Conservation (phyloP, 2,888 invertebrate species). For the Galerucella calmariensis region DNA sequence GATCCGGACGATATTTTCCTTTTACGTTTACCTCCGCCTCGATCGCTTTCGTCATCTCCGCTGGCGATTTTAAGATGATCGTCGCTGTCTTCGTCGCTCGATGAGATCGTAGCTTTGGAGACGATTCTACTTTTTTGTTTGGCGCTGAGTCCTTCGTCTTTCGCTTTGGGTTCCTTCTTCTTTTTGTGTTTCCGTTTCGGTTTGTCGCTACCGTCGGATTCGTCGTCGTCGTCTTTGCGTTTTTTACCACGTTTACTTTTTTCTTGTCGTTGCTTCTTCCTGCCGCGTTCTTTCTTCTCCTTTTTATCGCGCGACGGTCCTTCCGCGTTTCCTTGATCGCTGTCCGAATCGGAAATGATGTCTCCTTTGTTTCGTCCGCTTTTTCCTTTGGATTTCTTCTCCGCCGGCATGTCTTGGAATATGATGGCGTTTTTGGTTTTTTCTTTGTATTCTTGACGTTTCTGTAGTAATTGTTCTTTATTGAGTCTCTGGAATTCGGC, state of each 20-base stretch:
- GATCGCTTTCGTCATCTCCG: conserved; percentile 66
- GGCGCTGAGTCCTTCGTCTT: conserved; percentile 78
- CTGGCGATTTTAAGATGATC: conserved; percentile 70
- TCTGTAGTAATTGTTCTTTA: conserved; percentile 86
- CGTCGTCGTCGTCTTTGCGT: conserved; percentile 66
- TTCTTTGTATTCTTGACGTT: conserved; percentile 93
- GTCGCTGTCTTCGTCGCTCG: conserved; percentile 83
- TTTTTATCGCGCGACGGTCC: conserved; percentile 51
- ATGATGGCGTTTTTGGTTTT: conserved; percentile 92
- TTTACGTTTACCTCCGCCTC: conserved; percentile 64
- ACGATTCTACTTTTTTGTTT: conserved; percentile 90
- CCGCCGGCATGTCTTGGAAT: conserved; percentile 83
- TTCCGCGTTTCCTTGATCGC: conserved; percentile 65
- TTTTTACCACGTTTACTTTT: conserved; percentile 60
- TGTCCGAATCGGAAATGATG: conserved; percentile 36
- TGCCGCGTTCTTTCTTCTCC: conserved; percentile 57
- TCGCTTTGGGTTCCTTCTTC: conserved; percentile 52
- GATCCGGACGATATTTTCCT: conserved; percentile 74
- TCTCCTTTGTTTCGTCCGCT: conserved; percentile 60
- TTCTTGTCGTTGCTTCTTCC: conserved; percentile 61
- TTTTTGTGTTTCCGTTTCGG: conserved; percentile 63
- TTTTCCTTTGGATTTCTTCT: conserved; percentile 70
- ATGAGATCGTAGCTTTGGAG: conserved; percentile 95
- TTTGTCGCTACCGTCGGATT: conserved; percentile 72
- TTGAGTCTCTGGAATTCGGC: conserved; percentile 83